Evolutionary conservation across 2,797 vertebrate species (phyloP).

Genomic region (Ciconia nigra): DNA sequence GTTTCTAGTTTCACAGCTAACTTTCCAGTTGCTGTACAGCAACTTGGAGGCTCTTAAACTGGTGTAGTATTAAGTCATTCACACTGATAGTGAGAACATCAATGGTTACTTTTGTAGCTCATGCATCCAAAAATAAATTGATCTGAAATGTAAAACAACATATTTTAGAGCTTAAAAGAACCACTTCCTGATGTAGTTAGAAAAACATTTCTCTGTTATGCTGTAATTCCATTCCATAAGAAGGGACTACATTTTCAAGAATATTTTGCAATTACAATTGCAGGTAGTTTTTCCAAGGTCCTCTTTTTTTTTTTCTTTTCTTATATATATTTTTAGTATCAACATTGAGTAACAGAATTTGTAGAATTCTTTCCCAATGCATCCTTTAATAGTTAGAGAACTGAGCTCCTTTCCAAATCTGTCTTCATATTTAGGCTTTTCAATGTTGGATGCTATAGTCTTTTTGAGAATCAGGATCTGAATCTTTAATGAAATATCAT

Average conservation of each 20-base stretch:
- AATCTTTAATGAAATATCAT: neutral
- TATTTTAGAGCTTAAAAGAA: neutral
- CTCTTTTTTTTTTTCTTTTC: fast-evolving
- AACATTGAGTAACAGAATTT: neutral
- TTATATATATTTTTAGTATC: neutral
- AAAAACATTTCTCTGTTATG: neutral
- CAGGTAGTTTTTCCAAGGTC: neutral
- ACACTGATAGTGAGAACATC: neutral
- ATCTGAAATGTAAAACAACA: neutral
- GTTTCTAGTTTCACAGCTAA: neutral
- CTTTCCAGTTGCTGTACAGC: neutral
- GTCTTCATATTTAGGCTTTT: neutral
- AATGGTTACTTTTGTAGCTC: neutral
- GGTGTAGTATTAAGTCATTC: neutral
- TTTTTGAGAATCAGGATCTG: neutral
- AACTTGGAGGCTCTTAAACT: neutral
- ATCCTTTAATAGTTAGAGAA: neutral
- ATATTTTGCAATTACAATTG: neutral
- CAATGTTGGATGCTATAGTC: neutral
- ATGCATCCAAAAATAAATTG: neutral
- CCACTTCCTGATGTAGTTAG: neutral
- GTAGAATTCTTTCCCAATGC: neutral
- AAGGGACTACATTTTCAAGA: neutral
- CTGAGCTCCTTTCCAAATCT: neutral
- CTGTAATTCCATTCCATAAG: neutral